phyloP scores from a whole-genome alignment of 2,797 vertebrate species.

The Lutjanus argentimaculatus region DNA sequence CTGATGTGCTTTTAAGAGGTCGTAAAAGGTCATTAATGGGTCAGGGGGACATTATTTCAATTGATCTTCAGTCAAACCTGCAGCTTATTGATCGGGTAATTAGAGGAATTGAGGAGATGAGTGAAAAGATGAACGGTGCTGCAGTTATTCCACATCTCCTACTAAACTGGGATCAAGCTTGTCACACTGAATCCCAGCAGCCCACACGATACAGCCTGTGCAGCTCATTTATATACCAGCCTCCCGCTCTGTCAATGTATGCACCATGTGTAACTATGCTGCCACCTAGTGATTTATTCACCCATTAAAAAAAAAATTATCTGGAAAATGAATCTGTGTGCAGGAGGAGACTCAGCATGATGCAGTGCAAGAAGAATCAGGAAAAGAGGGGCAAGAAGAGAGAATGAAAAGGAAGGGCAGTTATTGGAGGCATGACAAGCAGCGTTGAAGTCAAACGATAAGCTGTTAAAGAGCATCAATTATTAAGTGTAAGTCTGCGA shows the following conservation, averaged over 20 bases:
- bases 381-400: not conserved
- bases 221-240: conserved; percentile 10
- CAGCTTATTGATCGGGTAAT: conserved; percentile 60
- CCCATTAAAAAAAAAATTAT: conserved; percentile 38
- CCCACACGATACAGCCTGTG: conserved; percentile 1
- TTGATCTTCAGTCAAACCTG: conserved; percentile 61
- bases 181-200: conserved; percentile 18
- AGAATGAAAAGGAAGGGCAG: not conserved
- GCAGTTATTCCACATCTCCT: conserved; percentile 32
- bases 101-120: conserved; percentile 36
- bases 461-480: conserved; percentile 61
- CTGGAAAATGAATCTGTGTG: not conserved
- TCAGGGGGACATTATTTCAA: conserved; percentile 53
- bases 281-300: conserved; percentile 78
- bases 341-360: not conserved
- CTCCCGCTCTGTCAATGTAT: conserved; percentile 34
- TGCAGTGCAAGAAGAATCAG: not conserved
- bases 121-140: conserved; percentile 35
- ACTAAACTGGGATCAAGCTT: conserved; percentile 35
- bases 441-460: conserved; percentile 24
- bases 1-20: conserved; percentile 50
- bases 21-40: conserved; percentile 54
- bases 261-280: conserved; percentile 74
- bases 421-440: conserved; percentile 9
- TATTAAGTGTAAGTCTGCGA: conserved; percentile 54